Conservation (phyloP, 2,113 vertebrate genomes). For the Cynopterus brachyotis region DNA sequence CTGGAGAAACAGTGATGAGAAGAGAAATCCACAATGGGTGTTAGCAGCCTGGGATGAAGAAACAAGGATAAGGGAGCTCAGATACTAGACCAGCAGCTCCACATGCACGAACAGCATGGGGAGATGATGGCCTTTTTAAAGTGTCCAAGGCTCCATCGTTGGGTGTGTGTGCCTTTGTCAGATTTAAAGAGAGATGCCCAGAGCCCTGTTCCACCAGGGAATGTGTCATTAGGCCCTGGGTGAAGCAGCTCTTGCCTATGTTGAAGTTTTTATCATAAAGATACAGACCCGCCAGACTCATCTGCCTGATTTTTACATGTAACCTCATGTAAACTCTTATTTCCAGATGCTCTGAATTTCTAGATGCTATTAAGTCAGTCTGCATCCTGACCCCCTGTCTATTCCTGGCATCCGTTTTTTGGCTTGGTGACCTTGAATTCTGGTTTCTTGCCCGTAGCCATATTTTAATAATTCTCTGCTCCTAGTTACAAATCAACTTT, state of each 20-base stretch:
- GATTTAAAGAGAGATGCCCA: not conserved
- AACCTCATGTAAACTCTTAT: not conserved
- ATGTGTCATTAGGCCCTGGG: not conserved
- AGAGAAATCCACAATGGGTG: accelerated
- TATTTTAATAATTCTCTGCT: not conserved
- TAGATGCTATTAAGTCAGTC: not conserved
- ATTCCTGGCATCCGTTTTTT: not conserved
- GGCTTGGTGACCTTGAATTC: not conserved
- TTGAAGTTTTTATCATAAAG: not conserved
- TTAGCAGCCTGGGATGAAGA: not conserved
- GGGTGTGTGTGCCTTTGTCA: not conserved
- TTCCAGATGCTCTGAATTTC: not conserved
- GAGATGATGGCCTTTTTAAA: not conserved
- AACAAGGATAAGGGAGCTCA: not conserved
- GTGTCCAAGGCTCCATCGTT: not conserved
- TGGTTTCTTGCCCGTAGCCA: not conserved
- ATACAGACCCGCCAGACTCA: not conserved
- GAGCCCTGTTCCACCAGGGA: not conserved
- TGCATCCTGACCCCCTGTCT: not conserved
- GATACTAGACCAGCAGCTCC: not conserved
- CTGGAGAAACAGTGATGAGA: not conserved
- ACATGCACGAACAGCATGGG: accelerated
- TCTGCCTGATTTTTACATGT: not conserved
- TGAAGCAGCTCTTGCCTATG: not conserved
- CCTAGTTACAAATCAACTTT: not conserved